phyloP scores from a whole-genome alignment of 1,140 invertebrate species.

The Oryctes rhinoceros region DNA sequence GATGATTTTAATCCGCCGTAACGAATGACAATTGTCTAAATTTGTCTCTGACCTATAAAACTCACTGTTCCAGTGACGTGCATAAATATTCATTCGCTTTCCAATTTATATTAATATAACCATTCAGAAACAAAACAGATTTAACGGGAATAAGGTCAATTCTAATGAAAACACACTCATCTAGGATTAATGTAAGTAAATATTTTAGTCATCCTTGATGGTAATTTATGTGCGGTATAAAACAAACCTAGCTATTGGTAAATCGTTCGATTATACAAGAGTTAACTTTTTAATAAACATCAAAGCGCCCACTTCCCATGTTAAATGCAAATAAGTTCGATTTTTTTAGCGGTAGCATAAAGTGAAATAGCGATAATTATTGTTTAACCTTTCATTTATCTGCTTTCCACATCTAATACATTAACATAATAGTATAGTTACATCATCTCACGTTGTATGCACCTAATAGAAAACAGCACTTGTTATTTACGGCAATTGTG shows the following conservation, averaged over 20 bases:
- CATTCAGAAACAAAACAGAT: not conserved
- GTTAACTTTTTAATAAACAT: slow-evolving; percentile 9
- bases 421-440: slow-evolving; percentile 19
- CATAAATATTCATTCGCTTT: not conserved
- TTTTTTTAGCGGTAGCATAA: not conserved
- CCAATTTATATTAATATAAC: not conserved
- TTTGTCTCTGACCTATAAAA: too few relatives aligned
- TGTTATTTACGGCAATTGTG: too few relatives aligned
- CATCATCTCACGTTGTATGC: slow-evolving; percentile 8
- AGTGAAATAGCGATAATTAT: slow-evolving; percentile 14
- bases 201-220: not conserved
- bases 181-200: not conserved
- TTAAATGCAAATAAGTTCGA: slow-evolving; percentile 14
- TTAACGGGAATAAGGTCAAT: not conserved
- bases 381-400: slow-evolving; percentile 8
- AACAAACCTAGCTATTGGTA: slow-evolving; percentile 5
- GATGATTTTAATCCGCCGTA: too few relatives aligned
- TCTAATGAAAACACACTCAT: not conserved
- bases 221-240: not conserved
- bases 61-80: too few relatives aligned
- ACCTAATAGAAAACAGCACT: too few relatives aligned
- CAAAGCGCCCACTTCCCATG: not conserved
- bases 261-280: not conserved
- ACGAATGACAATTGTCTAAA: too few relatives aligned
- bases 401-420: slow-evolving; percentile 12